A percentile compares a stretch with the other conserved stretches of the same genome.
Conservation (phyloP, 2,797 vertebrate species). For the Denticeps clupeoides region DNA sequence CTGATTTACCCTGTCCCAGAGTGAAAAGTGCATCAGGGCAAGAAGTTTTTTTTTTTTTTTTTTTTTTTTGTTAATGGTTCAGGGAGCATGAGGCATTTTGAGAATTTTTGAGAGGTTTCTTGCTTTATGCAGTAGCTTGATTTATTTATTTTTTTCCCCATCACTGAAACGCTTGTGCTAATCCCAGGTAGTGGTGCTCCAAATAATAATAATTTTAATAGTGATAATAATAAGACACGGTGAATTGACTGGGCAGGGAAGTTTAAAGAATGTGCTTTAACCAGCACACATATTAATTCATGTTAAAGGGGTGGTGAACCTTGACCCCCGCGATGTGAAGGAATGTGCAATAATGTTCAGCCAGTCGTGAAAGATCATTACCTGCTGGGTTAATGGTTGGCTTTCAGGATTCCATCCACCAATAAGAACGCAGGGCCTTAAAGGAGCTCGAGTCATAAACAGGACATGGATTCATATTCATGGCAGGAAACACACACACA, state of each 20-base stretch:
- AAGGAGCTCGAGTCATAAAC: not conserved
- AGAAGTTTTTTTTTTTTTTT: no score
- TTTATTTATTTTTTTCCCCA: no score
- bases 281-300: not conserved
- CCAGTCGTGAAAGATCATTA: slow-evolving; percentile 9
- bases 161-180: no score
- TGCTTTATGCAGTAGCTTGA: no score
- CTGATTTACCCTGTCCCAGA: slow-evolving; percentile 6
- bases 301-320: slow-evolving; percentile 7
- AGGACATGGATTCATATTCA: not conserved
- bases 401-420: not conserved
- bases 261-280: slow-evolving; percentile 1
- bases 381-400: slow-evolving; percentile 28
- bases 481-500: not conserved
- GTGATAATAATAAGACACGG: no score
- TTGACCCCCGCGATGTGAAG: slow-evolving; percentile 18
- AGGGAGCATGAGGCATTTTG: no score
- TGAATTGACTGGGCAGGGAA: no score
- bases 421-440: not conserved
- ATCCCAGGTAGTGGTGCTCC: no score
- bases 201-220: no score
- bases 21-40: slow-evolving; percentile 30
- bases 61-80: no score
- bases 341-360: slow-evolving; percentile 16
- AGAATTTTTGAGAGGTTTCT: no score